phyloP scores from a whole-genome alignment of 2,888 invertebrate species.

The Ormyrus rosae region DNA sequence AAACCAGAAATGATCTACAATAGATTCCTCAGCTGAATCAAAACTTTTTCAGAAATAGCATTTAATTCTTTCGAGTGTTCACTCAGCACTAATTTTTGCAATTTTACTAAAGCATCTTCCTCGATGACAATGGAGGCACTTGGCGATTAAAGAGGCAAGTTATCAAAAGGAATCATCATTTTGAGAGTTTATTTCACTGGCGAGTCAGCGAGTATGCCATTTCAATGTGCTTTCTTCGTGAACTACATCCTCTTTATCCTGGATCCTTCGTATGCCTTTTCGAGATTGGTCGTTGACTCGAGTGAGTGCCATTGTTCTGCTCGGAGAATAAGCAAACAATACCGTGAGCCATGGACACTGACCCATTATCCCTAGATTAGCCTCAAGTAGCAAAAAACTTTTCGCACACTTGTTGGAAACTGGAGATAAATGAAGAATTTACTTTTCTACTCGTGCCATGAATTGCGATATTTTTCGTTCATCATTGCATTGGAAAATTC shows the following conservation, averaged over 20 bases:
- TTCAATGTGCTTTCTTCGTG: conserved; percentile 36
- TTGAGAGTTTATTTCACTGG: neutral
- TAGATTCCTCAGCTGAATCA: conserved; percentile 36
- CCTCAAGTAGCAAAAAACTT: conserved; percentile 58
- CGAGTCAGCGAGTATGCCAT: conserved; percentile 25
- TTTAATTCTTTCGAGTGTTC: conserved; percentile 63
- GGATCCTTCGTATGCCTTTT: conserved; percentile 62
- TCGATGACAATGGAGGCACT: neutral
- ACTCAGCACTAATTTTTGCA: too few species aligned
- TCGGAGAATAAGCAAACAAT: conserved; percentile 65
- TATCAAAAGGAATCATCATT: neutral
- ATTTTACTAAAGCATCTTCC: neutral
- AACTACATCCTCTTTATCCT: conserved; percentile 46
- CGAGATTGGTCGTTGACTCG: conserved; percentile 67
- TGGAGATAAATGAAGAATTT: conserved; percentile 24
- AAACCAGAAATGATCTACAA: conserved; percentile 61
- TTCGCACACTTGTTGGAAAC: conserved; percentile 7
- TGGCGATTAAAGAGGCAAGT: neutral
- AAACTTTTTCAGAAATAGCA: conserved; percentile 67
- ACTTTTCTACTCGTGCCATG: too few species aligned
- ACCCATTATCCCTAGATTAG: conserved; percentile 66
- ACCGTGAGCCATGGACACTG: conserved; percentile 56
- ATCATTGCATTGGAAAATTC: too few species aligned
- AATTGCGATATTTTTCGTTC: too few species aligned
- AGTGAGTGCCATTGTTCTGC: conserved; percentile 64